Conservation (phyloP, 2,113 vertebrate species). For the Gadus macrocephalus region DNA sequence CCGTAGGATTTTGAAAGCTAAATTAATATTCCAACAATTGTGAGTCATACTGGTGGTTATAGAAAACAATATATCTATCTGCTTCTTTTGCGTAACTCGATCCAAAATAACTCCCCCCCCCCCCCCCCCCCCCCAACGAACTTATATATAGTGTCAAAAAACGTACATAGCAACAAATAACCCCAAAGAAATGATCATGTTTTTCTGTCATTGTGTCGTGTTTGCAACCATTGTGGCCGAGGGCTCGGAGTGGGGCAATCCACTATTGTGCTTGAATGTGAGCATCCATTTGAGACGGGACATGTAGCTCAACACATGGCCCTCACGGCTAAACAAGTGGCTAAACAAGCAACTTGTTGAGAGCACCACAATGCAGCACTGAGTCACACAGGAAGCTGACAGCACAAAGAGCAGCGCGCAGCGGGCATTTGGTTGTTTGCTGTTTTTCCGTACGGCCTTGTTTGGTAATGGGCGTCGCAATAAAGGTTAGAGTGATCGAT, state of each 20-base stretch:
- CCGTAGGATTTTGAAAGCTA: too few species aligned
- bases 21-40: too few species aligned
- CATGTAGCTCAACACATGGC: constrained; percentile 54
- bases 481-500: constrained; percentile 43
- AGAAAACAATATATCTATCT: too few species aligned
- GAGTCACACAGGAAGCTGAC: constrained; percentile 64
- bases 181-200: too few species aligned
- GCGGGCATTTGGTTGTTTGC: constrained; percentile 27
- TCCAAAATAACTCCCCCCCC: too few species aligned
- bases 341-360: constrained; percentile 63
- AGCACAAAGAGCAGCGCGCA: constrained; percentile 54
- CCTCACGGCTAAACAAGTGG: constrained; percentile 42
- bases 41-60: too few species aligned
- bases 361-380: constrained; percentile 58
- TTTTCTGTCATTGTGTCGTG: too few species aligned
- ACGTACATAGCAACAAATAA: too few species aligned
- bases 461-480: not conserved
- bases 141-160: too few species aligned
- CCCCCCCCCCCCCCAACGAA: too few species aligned
- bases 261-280: constrained; percentile 12
- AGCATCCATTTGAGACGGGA: constrained; percentile 49
- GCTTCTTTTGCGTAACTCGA: too few species aligned
- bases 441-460: constrained; percentile 8
- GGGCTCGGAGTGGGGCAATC: not conserved
- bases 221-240: too few species aligned